Evolutionary conservation across 2,113 vertebrate genomes (phyloP).

Genomic region (Xiphophorus hellerii): DNA sequence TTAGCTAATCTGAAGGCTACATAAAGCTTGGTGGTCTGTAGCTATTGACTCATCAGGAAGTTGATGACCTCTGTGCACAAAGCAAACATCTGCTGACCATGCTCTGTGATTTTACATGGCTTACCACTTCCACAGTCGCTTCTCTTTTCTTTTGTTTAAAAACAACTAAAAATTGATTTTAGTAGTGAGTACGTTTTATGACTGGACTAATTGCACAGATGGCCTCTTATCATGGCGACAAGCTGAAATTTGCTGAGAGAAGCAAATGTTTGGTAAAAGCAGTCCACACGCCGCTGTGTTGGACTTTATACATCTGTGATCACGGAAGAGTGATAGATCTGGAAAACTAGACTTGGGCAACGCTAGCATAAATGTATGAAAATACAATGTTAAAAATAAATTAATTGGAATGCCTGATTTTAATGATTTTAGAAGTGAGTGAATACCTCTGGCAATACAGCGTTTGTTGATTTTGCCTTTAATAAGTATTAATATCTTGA

Average conservation of each 20-base stretch:
- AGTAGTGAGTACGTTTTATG: too few species aligned
- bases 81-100: not conserved
- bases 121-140: not conserved
- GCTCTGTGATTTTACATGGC: not conserved
- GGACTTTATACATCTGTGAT: not conserved
- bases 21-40: not conserved
- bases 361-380: too few species aligned
- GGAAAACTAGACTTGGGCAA: too few species aligned
- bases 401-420: not conserved
- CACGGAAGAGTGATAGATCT: too few species aligned
- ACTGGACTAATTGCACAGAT: too few species aligned
- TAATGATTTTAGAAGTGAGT: not conserved
- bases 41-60: not conserved
- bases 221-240: too few species aligned
- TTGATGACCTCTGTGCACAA: not conserved
- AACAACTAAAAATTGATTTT: not conserved
- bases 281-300: too few species aligned
- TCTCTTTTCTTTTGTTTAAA: not conserved
- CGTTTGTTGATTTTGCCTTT: not conserved
- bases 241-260: too few species aligned
- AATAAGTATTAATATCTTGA: not conserved
- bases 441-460: not conserved
- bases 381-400: too few species aligned
- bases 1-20: not conserved
- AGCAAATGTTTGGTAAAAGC: too few species aligned